phyloP scores from a whole-genome alignment of 2,797 vertebrate genomes.

The Sebastes kiyomatsui region DNA sequence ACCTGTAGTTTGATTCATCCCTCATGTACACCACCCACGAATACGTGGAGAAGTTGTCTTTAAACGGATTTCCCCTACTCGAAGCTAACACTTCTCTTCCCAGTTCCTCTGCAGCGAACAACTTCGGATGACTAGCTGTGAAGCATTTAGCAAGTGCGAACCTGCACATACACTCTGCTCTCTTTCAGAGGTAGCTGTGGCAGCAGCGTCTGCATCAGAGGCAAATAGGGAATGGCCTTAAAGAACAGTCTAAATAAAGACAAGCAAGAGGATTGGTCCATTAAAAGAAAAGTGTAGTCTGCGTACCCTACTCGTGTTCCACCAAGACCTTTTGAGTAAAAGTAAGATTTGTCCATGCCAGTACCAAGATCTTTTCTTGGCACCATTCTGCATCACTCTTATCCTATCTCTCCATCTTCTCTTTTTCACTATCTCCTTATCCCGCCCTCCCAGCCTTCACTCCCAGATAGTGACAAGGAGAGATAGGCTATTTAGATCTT shows the following conservation, averaged over 20 bases:
- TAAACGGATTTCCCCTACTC: slow-evolving; percentile 14
- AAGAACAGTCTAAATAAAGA: neutral
- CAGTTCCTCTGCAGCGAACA: neutral
- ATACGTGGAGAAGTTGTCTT: neutral
- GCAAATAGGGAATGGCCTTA: neutral
- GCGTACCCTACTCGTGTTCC: neutral
- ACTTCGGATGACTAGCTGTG: neutral
- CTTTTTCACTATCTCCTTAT: slow-evolving; percentile 25
- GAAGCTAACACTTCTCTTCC: neutral
- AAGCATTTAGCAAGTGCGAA: neutral
- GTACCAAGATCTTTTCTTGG: neutral
- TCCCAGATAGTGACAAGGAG: slow-evolving; percentile 37
- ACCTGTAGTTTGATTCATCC: slow-evolving; percentile 37
- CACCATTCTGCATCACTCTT: slow-evolving; percentile 2
- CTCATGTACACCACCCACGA: neutral
- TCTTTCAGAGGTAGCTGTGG: neutral
- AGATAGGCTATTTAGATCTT: slow-evolving; percentile 49
- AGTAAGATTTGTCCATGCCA: neutral
- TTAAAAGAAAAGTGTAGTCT: neutral
- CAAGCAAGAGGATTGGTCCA: neutral
- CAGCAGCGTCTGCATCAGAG: neutral
- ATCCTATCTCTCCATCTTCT: slow-evolving; percentile 21
- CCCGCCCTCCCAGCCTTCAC: slow-evolving; percentile 12
- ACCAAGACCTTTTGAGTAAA: neutral
- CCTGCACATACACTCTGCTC: neutral